Evolutionary conservation across 2,797 vertebrate genomes (phyloP), one percentile per base, ranked within the genome.

Genomic region (Lacerta agilis): DNA sequence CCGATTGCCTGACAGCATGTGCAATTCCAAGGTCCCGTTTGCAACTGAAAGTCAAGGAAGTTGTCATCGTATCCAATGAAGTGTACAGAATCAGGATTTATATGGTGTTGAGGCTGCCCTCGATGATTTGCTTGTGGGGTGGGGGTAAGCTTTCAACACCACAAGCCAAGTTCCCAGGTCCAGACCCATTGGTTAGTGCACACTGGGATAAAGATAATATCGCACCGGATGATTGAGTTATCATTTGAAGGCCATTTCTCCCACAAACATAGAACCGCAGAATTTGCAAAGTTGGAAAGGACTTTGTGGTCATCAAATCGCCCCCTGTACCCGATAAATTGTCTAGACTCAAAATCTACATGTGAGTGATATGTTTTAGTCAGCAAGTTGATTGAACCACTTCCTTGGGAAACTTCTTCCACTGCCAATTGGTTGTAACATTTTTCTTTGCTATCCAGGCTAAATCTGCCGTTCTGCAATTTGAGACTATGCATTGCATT

Each of bases 341-440:
- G 13, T 58, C n/a, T 36, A 61, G 55, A 80, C 78, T 61, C 78
- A 61, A n/a, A 58, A 61, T 61, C 55, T 55, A 13, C 78, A 33
- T 80, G n/a, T 36, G n/a, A 36, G 49, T 36, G 78, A 61, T 61
- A 80, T 80, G 78, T 58, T 61, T 80, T 61, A 80, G 55, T 80
- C 78, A 61, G 78, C 29, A 61, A 80, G 11, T 36, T n/a, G 78
- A 80, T 80, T 8, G 49, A 49, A 58, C 78, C 17, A 61, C 78
- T 61, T 80, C 78, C 78, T n/a, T 80, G 78, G 55, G 49, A 80
- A 80, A 80, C 78, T 11, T 58, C 49, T 80, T 61, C 78, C 29
- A 61, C 33, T 80, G 78, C n/a, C 78, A 61, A 4, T 80, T 33
- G 20, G 55, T 36, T 23, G 8, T 18, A 61, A 61, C 17, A 23